A percentile compares a stretch with the other conserved stretches of the same genome.
Conservation (phyloP, 1,140 invertebrate genomes). For the Conus ventricosus region DNA sequence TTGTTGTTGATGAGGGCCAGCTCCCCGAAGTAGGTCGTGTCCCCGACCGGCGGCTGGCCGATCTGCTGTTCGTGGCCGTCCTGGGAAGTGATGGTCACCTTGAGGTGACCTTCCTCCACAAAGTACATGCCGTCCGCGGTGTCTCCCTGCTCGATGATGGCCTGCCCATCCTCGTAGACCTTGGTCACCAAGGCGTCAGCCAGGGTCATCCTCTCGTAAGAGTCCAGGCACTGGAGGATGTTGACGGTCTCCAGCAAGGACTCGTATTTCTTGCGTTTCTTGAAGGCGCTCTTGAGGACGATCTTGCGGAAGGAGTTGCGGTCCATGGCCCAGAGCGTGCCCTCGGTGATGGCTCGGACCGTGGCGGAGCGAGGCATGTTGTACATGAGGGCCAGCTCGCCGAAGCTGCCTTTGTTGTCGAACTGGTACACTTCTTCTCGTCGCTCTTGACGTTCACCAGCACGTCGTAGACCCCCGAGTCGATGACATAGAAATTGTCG, state of each 20-base stretch:
- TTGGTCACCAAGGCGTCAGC: slow-evolving; percentile 94
- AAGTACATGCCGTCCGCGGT: slow-evolving; percentile 98
- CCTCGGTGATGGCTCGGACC: slow-evolving; percentile 80
- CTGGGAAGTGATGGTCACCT: slow-evolving; percentile 61
- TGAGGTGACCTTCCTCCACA: slow-evolving; percentile 90
- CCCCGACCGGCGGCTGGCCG: slow-evolving; percentile 46
- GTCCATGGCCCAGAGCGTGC: slow-evolving; percentile 78
- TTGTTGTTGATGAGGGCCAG: slow-evolving; percentile 90
- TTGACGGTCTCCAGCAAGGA: slow-evolving; percentile 90
- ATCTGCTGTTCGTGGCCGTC: slow-evolving; percentile 66
- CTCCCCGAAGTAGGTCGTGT: slow-evolving; percentile 79
- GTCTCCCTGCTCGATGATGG: slow-evolving; percentile 89
- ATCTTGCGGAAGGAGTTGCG: slow-evolving; percentile 96
- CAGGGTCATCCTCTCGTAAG: slow-evolving; percentile 96
- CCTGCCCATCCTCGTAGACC: slow-evolving; percentile 83
- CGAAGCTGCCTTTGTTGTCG: slow-evolving; percentile 80
- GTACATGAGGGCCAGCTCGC: slow-evolving; percentile 94
- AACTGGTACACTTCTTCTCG: slow-evolving; percentile 67
- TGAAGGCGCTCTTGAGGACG: slow-evolving; percentile 95
- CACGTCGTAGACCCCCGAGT: slow-evolving; percentile 87
- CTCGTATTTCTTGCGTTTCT: slow-evolving; percentile 98
- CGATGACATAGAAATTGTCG: slow-evolving; percentile 67
- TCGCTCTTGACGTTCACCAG: slow-evolving; percentile 50
- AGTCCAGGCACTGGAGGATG: slow-evolving; percentile 87
- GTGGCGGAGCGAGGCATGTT: slow-evolving; percentile 97